Evolutionary conservation across 2,888 invertebrate genomes (phyloP).

Genomic region (Periphyllus acericola): DNA sequence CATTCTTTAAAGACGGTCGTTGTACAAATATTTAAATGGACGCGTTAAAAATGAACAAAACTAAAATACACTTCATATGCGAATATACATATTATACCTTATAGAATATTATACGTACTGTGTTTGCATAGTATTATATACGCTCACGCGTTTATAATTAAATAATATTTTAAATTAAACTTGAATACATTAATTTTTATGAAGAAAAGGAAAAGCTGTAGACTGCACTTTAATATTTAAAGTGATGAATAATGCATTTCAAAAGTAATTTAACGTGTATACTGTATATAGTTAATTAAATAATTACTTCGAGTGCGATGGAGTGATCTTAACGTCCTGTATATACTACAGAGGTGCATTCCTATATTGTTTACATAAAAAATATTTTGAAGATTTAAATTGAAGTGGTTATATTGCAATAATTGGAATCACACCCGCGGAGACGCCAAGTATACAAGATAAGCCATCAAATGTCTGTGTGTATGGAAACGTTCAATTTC

Average conservation of each 20-base stretch:
- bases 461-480: background rate
- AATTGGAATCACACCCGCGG: too few relatives aligned
- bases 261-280: background rate
- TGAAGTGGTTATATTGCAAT: too few relatives aligned
- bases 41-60: background rate
- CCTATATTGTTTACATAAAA: too few relatives aligned
- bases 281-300: too few relatives aligned
- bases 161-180: background rate
- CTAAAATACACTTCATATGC: too few relatives aligned
- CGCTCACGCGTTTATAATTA: background rate
- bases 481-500: background rate
- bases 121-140: background rate
- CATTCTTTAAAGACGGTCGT: too few relatives aligned
- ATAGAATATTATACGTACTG: background rate
- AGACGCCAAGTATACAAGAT: too few relatives aligned
- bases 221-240: background rate
- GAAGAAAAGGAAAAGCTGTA: background rate
- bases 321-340: too few relatives aligned
- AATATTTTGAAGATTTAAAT: too few relatives aligned
- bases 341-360: too few relatives aligned
- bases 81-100: too few relatives aligned
- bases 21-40: background rate
- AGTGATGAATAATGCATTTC: background rate
- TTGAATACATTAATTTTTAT: background rate
- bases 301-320: too few relatives aligned